Conservation (phyloP, 2,113 vertebrate species). For the Anarhynchus alexandrinus region DNA sequence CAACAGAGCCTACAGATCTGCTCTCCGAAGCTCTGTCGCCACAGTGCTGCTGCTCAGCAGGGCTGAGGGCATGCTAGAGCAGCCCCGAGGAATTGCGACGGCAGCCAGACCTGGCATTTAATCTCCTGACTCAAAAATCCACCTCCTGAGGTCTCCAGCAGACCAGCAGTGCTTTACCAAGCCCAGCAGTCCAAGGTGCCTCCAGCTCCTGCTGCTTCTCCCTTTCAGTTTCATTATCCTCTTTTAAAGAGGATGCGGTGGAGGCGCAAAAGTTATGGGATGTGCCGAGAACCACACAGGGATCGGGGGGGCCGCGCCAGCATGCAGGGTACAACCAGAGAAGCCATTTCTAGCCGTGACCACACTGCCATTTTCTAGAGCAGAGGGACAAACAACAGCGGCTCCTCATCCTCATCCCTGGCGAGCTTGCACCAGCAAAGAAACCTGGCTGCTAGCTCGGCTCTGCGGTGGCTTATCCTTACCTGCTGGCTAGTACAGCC, state of each 20-base stretch:
- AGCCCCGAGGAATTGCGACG: background rate
- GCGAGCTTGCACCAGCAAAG: background rate
- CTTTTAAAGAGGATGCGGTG: background rate
- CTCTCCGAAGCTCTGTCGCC: background rate
- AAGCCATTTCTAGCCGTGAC: background rate
- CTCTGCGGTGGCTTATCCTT: background rate
- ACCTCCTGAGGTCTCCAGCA: background rate
- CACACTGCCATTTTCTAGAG: background rate
- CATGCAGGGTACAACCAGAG: background rate
- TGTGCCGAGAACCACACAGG: background rate
- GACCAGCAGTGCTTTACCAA: background rate
- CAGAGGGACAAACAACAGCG: background rate
- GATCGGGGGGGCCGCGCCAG: rapidly evolving
- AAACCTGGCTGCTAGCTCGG: background rate
- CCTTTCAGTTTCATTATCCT: conserved; percentile 29
- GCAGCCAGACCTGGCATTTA: background rate
- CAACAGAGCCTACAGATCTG: background rate
- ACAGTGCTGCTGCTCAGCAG: background rate
- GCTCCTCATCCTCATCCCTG: background rate
- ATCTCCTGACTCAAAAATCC: background rate
- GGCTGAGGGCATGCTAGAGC: no score
- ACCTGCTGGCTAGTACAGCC: background rate
- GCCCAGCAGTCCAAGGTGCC: background rate
- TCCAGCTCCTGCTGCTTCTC: background rate
- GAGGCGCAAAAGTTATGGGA: background rate